Evolutionary conservation across 1,140 invertebrate genomes (phyloP).

Genomic region (Drosophila quadrilineata): DNA sequence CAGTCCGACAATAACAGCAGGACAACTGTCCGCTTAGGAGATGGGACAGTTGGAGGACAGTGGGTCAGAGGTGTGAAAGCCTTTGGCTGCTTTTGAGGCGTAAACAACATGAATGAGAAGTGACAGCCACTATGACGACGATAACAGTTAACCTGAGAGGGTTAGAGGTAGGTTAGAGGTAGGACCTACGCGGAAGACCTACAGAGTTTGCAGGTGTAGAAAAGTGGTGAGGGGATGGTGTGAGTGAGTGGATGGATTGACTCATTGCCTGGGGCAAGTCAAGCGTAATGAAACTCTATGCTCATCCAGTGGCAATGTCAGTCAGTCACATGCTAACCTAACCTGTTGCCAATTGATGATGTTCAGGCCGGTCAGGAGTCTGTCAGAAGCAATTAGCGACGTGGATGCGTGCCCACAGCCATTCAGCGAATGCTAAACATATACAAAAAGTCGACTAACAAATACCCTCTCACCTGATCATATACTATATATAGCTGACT

Average conservation of each 20-base stretch:
- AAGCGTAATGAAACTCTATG: conserved; percentile 61
- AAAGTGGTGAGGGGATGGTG: conserved; percentile 6
- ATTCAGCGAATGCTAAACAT: not conserved
- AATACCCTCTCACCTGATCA: not conserved
- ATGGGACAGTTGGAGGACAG: not conserved
- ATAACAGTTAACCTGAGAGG: conserved; percentile 31
- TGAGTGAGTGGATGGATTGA: not conserved
- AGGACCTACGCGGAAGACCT: conserved; percentile 8
- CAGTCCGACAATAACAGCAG: conserved; percentile 4
- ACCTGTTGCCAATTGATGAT: conserved; percentile 66
- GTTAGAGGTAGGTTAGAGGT: conserved; percentile 24
- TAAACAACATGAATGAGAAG: conserved; percentile 71
- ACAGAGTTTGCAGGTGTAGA: not conserved
- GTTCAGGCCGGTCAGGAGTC: not conserved
- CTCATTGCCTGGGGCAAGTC: conserved; percentile 28
- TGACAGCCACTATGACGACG: conserved; percentile 54
- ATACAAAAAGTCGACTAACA: not conserved
- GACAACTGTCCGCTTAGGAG: too few relatives aligned
- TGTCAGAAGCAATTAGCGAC: conserved; percentile 68
- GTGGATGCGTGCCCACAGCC: conserved; percentile 25
- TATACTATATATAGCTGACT: not conserved
- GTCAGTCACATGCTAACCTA: too few relatives aligned
- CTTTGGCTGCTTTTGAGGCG: conserved; percentile 44
- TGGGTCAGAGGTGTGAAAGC: conserved; percentile 29
- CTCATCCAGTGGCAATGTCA: conserved; percentile 25